Percentiles rank a stretch among this genome's conserved stretches.
Evolutionary conservation across 2,797 vertebrate species (phyloP).

Genomic region (Danionella dracula): DNA sequence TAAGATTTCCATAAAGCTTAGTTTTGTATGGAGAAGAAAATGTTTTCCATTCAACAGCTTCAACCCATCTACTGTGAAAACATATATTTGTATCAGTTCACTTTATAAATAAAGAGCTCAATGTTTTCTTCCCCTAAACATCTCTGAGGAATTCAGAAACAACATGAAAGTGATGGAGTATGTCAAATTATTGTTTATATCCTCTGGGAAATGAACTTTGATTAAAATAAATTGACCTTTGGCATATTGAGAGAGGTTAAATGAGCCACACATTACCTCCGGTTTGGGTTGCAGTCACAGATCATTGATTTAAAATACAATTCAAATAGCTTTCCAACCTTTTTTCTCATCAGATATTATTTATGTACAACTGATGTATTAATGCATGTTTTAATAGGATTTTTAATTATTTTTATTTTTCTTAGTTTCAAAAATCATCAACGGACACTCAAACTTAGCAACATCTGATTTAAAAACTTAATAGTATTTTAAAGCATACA

Average conservation of each 20-base stretch:
- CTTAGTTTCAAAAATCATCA: no score
- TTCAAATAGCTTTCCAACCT: no score
- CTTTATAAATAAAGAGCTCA: background rate
- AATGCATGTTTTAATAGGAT: no score
- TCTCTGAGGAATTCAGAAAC: background rate
- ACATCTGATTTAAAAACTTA: no score
- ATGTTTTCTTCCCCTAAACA: background rate
- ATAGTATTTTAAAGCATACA: no score
- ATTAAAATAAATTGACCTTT: background rate
- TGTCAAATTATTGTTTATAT: background rate
- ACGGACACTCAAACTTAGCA: no score
- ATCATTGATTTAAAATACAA: no score
- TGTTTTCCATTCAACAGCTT: background rate
- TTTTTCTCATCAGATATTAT: no score
- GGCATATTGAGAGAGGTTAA: background rate
- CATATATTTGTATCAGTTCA: slow-evolving; percentile 1
- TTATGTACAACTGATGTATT: no score
- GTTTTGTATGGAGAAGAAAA: background rate
- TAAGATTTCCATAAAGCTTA: background rate
- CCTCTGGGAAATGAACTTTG: background rate
- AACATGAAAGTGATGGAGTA: background rate
- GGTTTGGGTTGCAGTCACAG: background rate
- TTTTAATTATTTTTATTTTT: no score
- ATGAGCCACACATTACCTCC: background rate
- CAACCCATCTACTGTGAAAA: background rate